These are phyloP conservation scores for Drosophila orena DNA, from an alignment of 1,140 invertebrate genomes.

Conservation along the genomic window DNA sequence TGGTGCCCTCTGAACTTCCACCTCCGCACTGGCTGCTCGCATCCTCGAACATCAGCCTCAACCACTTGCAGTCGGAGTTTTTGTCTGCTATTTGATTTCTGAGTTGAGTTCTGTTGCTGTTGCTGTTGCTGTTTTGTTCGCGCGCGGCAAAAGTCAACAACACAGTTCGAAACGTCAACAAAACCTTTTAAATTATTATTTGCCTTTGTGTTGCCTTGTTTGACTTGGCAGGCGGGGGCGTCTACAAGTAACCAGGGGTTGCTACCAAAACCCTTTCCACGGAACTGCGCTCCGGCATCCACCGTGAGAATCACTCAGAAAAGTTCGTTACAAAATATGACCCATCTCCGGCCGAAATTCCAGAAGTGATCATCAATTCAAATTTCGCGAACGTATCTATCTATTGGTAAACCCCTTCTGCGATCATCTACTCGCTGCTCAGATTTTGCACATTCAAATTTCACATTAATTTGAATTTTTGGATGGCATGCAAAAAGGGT, in stretches of 20 bases:
- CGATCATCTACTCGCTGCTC: conserved; percentile 22
- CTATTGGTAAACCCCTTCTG: conserved; percentile 11
- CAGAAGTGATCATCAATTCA: conserved; percentile 19
- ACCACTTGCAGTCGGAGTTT: conserved; percentile 74
- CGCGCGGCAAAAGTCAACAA: conserved; percentile 82
- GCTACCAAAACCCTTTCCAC: conserved; percentile 42
- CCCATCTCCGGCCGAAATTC: conserved; percentile 3
- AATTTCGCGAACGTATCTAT: conserved; percentile 3
- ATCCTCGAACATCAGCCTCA: conserved; percentile 37
- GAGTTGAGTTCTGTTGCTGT: conserved; percentile 23
- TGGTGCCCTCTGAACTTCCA: conserved; percentile 22
- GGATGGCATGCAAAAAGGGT: conserved; percentile 60
- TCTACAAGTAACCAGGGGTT: conserved; percentile 5
- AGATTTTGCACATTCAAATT: conserved; percentile 63
- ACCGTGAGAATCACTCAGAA: conserved; percentile 36
- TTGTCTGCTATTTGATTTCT: conserved; percentile 47
- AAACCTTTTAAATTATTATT: conserved; percentile 85
- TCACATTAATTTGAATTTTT: conserved; percentile 76
- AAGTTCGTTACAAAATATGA: conserved; percentile 52
- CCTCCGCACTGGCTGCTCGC: conserved; percentile 15
- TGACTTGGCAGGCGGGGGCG: conserved; percentile 60
- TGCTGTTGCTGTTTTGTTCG: conserved; percentile 78
- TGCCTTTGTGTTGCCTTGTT: conserved; percentile 81
- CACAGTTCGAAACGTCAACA: conserved; percentile 84
- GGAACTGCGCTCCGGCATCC: conserved; percentile 28